Base-by-base conservation (phyloP, 2,888 invertebrate species). In the Crepidodera aurea region DNA sequence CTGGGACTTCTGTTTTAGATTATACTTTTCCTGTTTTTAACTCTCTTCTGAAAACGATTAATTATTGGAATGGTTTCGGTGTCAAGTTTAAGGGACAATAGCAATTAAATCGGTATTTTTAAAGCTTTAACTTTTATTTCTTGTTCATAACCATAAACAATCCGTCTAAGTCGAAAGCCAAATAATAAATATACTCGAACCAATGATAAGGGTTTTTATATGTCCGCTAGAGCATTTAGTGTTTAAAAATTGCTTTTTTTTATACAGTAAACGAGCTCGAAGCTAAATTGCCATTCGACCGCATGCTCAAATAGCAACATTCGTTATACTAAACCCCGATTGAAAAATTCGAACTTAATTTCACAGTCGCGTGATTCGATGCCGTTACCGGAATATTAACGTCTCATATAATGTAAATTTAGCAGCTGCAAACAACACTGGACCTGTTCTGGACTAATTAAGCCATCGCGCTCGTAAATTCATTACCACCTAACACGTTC, bases 391-490 rank as follows among this genome's bases (percentile, higher is more conserved):
- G 68, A 63, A 68, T 70, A 72, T 72, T 72, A 74, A 69, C 72
- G 71, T 71, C 72, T 73, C 71, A 67, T 71, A 73, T 71, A 73
- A 73, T 68, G 69, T 69, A 62, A 64, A 69, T 68, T 69, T 71
- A 71, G 64, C 69, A 64, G 64, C 67, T 71, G 68, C 69, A 63
- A 65, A 63, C 64, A 63, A 64, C 65, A 48, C 54, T 61, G 60
- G 68, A 67, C 66, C 69, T 69, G 72, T 70, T 68, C 58, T 60
- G 64, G 57, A 32, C 65, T 71, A 73, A 74, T 73, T 71, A 71
- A 73, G 71, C 69, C 70, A 69, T 70, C 68, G 65, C 64, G 68
- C 69, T 73, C 73, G 71, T 73, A 73, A 71, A 72, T 73, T 74
- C 73, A 74, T 74, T 74, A 72, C 68, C 55, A 40, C 27, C 63